Conservation (phyloP, 2,113 vertebrate genomes). For the Varanus salvator region DNA sequence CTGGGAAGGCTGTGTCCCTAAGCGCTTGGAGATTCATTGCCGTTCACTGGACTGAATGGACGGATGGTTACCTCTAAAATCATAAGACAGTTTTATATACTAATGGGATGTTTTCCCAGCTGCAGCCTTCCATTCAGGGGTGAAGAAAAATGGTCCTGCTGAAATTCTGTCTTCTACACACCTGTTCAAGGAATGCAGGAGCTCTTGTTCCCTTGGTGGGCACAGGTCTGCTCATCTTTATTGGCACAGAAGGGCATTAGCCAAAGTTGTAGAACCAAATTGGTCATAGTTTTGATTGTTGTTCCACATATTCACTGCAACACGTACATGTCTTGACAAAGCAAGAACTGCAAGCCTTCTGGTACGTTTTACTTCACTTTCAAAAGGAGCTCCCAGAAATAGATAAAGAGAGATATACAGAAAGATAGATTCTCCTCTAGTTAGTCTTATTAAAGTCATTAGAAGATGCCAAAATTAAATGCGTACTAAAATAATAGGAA, state of each 20-base stretch:
- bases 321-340: not conserved
- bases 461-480: not conserved
- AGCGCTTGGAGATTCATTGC: not conserved
- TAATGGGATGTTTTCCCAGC: not conserved
- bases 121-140: not conserved
- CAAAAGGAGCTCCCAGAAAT: conserved; percentile 31
- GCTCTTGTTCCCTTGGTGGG: no score
- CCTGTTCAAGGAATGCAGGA: not conserved
- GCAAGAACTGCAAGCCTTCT: conserved; percentile 12
- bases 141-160: not conserved
- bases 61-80: not conserved
- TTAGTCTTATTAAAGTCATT: not conserved
- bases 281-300: not conserved
- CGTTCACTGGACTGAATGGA: not conserved
- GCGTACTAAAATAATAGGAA: conserved; percentile 48
- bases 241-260: conserved; percentile 2
- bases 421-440: not conserved
- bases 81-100: not conserved
- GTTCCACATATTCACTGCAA: conserved; percentile 38
- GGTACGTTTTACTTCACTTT: not conserved
- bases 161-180: not conserved
- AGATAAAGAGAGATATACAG: not conserved
- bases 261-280: conserved; percentile 13
- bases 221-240: not conserved
- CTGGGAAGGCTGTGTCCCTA: not conserved